Evolutionary conservation across 2,888 invertebrate genomes (phyloP).

Genomic region (Euproctis similis): DNA sequence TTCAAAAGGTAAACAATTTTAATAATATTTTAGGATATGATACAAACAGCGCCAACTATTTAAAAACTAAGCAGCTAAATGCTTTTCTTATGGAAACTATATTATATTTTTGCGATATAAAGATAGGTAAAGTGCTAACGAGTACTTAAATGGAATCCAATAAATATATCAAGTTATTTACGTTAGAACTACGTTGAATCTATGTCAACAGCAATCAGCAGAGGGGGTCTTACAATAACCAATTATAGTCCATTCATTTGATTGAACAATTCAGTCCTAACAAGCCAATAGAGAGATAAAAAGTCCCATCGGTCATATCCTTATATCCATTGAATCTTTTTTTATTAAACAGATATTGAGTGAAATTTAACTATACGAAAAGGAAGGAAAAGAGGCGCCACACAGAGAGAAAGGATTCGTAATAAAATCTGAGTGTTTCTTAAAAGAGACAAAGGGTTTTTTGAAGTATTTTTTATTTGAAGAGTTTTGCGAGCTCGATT

Average conservation of each 20-base stretch:
- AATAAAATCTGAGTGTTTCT: constrained; percentile 10
- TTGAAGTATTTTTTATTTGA: constrained; percentile 13
- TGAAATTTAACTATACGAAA: constrained; percentile 15
- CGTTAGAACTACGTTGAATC: no score
- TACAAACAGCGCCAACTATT: no score
- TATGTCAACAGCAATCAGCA: background rate
- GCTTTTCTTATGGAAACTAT: no score
- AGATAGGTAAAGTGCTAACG: no score
- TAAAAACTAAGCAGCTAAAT: no score
- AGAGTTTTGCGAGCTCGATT: constrained; percentile 6
- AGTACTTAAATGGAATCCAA: no score
- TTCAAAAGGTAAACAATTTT: no score
- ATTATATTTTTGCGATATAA: no score
- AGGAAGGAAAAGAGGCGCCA: constrained; percentile 8
- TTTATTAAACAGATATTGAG: constrained; percentile 2
- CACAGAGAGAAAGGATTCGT: constrained; percentile 5
- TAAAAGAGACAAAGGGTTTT: constrained; percentile 21
- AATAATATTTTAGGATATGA: no score
- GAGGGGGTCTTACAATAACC: background rate
- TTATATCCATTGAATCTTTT: constrained; percentile 3
- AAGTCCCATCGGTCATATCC: constrained; percentile 2
- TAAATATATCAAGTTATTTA: no score
- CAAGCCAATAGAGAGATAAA: constrained; percentile 4
- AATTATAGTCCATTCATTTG: constrained; percentile 6
- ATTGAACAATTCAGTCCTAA: constrained; percentile 5